Base-by-base conservation (phyloP, 2,888 invertebrate genomes). In the Onchidella celtica region DNA sequence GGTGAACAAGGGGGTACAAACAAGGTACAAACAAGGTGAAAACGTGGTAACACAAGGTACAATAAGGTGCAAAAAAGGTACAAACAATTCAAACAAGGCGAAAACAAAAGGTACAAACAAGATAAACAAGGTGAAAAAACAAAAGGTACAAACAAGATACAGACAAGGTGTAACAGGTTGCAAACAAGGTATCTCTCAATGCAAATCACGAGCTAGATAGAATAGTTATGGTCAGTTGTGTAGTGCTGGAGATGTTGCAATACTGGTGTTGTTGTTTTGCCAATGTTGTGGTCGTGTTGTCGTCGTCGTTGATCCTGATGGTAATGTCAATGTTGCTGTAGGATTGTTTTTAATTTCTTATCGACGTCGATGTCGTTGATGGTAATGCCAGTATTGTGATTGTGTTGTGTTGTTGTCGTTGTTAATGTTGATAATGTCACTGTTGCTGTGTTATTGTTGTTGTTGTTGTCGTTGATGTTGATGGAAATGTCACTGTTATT, bases 21-120 rank as follows among this genome's bases (percentile, higher is more conserved):
- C 2, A 57, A 36, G 59, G 24, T 36, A 36, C 3, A n/a, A 59
- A 32, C 36, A 24, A 38, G 65, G 32, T 3, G 34, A 29, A 66
- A 27, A 66, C 29, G 40, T 6, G 59, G 59, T 59, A 14, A 47
- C 6, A 55, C 29, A 66, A 14, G 55, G 47, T 69, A 14, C 57
- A 55, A 69, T 6, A 66, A 59, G 69, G 27, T 17, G 17, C 68
- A 66, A 47, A n/a, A 57, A 29, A 78, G 69, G n/a, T n/a, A n/a
- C n/a, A n/a, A n/a, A n/a, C n/a, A n/a, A n/a, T n/a, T n/a, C n/a
- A n/a, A n/a, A n/a, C n/a, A n/a, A n/a, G n/a, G n/a, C n/a, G n/a
- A n/a, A n/a, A n/a, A n/a, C n/a, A n/a, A n/a, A n/a, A n/a, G n/a
- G n/a, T n/a, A n/a, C n/a, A n/a, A n/a, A n/a, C n/a, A n/a, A n/a